Evolutionary conservation across 2,113 vertebrate species (phyloP), one percentile per base, ranked within the genome.

Genomic region (Stercorarius parasiticus): DNA sequence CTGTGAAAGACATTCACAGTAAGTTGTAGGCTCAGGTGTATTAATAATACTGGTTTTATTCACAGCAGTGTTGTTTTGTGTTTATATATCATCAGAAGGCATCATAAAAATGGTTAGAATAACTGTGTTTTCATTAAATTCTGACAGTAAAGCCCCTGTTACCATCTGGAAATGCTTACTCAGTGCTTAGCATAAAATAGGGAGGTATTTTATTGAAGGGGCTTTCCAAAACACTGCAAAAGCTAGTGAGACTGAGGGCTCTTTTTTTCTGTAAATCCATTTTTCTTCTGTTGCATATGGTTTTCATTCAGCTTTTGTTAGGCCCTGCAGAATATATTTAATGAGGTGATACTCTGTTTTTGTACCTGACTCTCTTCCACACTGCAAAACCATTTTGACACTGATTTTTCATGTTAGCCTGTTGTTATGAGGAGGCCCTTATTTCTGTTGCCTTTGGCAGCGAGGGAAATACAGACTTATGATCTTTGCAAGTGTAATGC

Each of bases 121-220:
- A 72, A 65, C 23, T 91, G 32, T 70, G 30, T 82, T 82, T 91
- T 94, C 23, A 52, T 95, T 71, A 85, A 80, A 83, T 90, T 34
- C 66, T 95, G 66, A 40, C 52, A 80, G 45, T 58, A 73, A 86
- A 93, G 66, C 32, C 70, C 29, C 30, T 77, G 61, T 67, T 40
- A 34, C 65, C 65, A 53, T 95, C 90, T 95, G 88, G 86, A 89
- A 97, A 69, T 56, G 43, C 30, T 95, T 94, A 66, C 34, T 82
- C 36, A 11, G 70, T 62, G 26, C 62, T 94, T 61, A 93, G 42
- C 36, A 50, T 69, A 66, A 86, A 82, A 56, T 15, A 56, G 30
- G 53, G 72, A 38, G 47, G 52, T 72, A 43, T 49, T 91, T 94
- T 77, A 55, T 69, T 69, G 64, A 82, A 82, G 52, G 36, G 29